Evolutionary conservation across 2,888 invertebrate genomes (phyloP).

Genomic region (Agriopis marginaria): DNA sequence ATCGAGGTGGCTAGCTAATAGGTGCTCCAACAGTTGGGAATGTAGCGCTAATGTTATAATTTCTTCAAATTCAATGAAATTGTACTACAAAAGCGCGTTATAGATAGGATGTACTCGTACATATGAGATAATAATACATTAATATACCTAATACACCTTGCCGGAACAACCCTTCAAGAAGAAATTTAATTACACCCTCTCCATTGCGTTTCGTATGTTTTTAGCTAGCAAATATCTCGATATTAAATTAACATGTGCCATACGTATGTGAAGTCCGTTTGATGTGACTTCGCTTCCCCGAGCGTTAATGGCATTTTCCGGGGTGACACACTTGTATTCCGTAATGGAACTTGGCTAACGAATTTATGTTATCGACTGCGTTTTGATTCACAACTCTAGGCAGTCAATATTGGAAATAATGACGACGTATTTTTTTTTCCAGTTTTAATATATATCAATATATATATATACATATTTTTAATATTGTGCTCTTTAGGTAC

Average conservation of each 20-base stretch:
- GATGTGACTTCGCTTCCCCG: constrained; percentile 73
- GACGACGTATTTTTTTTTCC: background rate
- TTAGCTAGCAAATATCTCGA: constrained; percentile 75
- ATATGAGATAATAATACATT: background rate
- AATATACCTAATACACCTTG: background rate
- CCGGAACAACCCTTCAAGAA: constrained; percentile 62
- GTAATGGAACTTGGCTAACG: constrained; percentile 42
- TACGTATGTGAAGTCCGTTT: constrained; percentile 80
- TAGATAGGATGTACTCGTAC: background rate
- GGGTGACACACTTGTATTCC: constrained; percentile 63
- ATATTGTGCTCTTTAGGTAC: background rate
- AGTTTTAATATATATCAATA: background rate
- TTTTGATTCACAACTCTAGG: constrained; percentile 23
- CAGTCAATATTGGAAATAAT: constrained; percentile 9
- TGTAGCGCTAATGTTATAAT: background rate
- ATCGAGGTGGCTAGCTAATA: background rate
- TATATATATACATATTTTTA: too few species aligned
- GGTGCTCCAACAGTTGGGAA: background rate
- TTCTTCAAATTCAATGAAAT: background rate
- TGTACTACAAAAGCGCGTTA: background rate
- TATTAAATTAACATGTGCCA: constrained; percentile 81
- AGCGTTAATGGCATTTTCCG: constrained; percentile 81
- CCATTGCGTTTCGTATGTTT: constrained; percentile 73
- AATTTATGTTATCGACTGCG: constrained; percentile 29
- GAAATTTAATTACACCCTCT: constrained; percentile 74